Base-by-base conservation (phyloP, 1,140 invertebrate genomes). In the Danaus melanippus region DNA sequence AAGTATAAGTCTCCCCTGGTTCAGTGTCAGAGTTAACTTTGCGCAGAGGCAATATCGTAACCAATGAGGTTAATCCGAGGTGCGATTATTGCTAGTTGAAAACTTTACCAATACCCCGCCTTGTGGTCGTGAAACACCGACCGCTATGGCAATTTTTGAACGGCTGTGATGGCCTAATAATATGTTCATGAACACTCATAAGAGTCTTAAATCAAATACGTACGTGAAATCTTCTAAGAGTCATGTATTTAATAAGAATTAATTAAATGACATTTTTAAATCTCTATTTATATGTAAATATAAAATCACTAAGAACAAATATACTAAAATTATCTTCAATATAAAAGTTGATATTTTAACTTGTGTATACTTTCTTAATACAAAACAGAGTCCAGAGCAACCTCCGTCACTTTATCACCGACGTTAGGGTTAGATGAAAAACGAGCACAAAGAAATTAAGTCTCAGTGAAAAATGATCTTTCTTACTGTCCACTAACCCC, bases 1-100 rank as follows among this genome's bases (percentile, higher is more conserved):
- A 50, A 10, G 11, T 45, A 54, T 50, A 52, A 57, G 41, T 46
- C 45, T 0, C 46, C 40, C 4, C 45, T 2, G 11, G n/a, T 42
- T 10, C 7, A 2, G 15, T 39, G 53, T 52, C 12, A n/a, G 1
- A 4, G 9, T 40, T 52, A 64, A 65, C 63, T 65, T 65, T 65
- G 63, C 63, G 63, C 63, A 65, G 63, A 62, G 63, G 63, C 63
- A 65, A 65, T 65, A 65, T 92, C 91, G 91, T 93, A 93, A 94
- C 92, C 93, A 91, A 94, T 94, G 93, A 95, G 90, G 92, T 91
- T 90, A 84, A 91, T 91, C 92, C 89, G 92, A 93, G 92, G 91
- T 93, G 92, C 92, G 92, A 93, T 93, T 93, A 93, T 94, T 93
- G 57, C 92, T 93, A 93, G 92, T 94, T 94, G 92, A 93, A 93